Conservation (phyloP, 2,113 vertebrate genomes). For the Centropus bengalensis region DNA sequence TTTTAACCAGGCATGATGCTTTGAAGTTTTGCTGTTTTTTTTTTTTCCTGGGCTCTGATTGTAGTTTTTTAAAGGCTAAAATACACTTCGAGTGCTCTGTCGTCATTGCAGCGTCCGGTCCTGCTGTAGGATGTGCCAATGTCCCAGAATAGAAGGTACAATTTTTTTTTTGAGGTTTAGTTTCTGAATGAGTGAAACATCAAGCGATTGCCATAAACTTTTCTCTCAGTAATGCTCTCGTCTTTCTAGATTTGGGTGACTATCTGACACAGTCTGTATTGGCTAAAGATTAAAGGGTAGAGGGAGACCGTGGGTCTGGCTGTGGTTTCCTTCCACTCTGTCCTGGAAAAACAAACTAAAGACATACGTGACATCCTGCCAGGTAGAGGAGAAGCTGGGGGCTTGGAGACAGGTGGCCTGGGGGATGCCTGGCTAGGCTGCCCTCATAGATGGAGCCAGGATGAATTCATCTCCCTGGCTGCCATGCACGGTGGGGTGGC, state of each 20-base stretch:
- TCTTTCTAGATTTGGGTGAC: not conserved
- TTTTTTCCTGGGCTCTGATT: not conserved
- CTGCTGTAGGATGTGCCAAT: not conserved
- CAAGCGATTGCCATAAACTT: not conserved
- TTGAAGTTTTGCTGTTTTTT: not conserved
- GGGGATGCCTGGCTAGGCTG: not conserved
- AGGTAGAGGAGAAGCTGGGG: not conserved
- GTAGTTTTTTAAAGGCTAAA: not conserved
- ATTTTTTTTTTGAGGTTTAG: not conserved
- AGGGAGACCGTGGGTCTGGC: not conserved
- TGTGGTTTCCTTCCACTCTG: conserved; percentile 31
- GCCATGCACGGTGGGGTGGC: rapidly evolving
- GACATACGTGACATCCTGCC: not conserved
- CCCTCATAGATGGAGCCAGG: rapidly evolving
- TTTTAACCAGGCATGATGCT: not conserved
- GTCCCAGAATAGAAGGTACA: not conserved
- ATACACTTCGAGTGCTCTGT: not conserved
- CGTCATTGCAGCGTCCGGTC: not conserved
- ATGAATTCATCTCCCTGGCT: not conserved
- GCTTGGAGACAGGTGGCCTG: rapidly evolving
- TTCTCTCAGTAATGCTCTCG: conserved; percentile 8
- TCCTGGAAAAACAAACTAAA: conserved; percentile 21
- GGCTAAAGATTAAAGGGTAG: conserved; percentile 43
- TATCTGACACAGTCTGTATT: not conserved
- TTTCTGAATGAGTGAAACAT: not conserved